Evolutionary conservation across 1,140 invertebrate genomes (phyloP), one percentile per base, ranked within the genome.

Genomic region (Musca domestica): DNA sequence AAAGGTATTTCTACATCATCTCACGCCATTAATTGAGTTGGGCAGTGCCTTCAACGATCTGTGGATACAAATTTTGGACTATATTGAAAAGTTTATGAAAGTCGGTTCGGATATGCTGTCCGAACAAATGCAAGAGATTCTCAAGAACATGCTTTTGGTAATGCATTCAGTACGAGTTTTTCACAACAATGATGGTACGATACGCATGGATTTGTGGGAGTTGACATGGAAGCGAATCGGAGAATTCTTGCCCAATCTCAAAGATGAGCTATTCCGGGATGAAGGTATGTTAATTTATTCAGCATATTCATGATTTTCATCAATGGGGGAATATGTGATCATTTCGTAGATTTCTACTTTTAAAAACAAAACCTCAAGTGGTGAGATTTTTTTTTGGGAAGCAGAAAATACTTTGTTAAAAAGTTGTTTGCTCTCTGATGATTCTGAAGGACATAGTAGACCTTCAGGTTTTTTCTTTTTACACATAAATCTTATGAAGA

Each of bases 141-240:
- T 99, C 70, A 99, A 99, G 84, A 99, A 99, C 83, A 97, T 99
- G 93, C 83, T 99, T 6, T 84, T 99, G 10, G 97, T 99, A 20
- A 98, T 99, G 96, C 92, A 98, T 73, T 97, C 95, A 0, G 94
- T 95, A 1, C 71, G 77, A 2, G 80, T 81, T 5, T 86, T 86
- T 66, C 80, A 82, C 64, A 82, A 84, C 54, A 84, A 83, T 65
- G 84, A 85, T 52, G 85, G 83, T 49, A 87, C 90, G 19, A 82
- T 84, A 5, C 88, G 88, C 72, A 87, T 88, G 58, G 86, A 86
- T 1, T 83, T 98, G 3, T 98, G 95, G 95, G 88, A 89, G 47
- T 87, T 95, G 1, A 98, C 95, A 0, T 98, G 95, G 95, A 89
- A 95, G 69, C 88, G 92, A 14, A 95, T 98, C 47, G 89, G 91